Evolutionary conservation across 2,797 vertebrate genomes (phyloP), one percentile per base, ranked within the genome.

Genomic region (Clarias pachynema): DNA sequence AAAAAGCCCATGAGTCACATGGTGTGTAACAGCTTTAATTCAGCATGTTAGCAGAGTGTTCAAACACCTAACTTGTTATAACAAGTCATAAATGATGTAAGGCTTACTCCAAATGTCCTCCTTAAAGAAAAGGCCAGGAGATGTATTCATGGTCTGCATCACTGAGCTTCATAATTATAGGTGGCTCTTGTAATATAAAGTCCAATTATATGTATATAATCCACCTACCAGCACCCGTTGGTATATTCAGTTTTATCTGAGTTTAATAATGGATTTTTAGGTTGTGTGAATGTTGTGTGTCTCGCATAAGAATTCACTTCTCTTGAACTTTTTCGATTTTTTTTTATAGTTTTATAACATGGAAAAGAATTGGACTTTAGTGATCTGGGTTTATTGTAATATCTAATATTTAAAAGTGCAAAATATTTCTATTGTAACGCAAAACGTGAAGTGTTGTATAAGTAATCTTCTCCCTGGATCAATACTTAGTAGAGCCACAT

Each of bases 81-180:
- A 79, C 78, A 79, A 79, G 78, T 29, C 24, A 44, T 63, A 79
- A 44, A 65, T 26, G 8, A 34, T 63, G 77, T 62, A 44, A 26
- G 31, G 75, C 31, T 62, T 60, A n/a, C 31, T 73, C 4, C 40
- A 73, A 3, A 53, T 53, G n/a, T 49, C n/a, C 24, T 49, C 29
- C 3, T 18, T 56, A 10, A 56, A 75, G 73, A 75, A 31, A 18
- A n/a, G 15, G 14, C 9, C 34, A 44, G 57, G 15, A 5, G 59
- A 63, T 2, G 40, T 44, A 20, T 65, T 62, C 60, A n/a, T 40
- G 57, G 24, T 29, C 59, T 44, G 14, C 37, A 44, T 44, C 34
- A 63, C 2, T 44, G 59, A 16, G 34, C 60, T 26, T n/a, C 34
- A 63, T 12, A 29, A 26, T 44, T 26, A 62, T n/a, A 2, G 10